Evolutionary conservation across 2,888 invertebrate genomes (phyloP).

Genomic region (Rhagium mordax): DNA sequence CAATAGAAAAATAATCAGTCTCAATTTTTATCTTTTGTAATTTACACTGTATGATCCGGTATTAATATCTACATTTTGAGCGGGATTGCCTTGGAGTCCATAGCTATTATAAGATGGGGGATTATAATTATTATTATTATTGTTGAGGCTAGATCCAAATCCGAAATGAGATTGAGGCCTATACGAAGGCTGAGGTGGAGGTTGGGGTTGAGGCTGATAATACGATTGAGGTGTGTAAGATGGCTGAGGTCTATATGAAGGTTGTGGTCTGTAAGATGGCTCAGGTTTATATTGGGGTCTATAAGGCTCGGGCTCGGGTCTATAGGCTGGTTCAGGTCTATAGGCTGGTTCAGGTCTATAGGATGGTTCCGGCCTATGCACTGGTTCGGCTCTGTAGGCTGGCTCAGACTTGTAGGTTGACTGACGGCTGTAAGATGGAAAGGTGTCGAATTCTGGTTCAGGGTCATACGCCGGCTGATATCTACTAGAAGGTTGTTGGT

Average conservation of each 20-base stretch:
- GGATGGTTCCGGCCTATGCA: constrained; percentile 59
- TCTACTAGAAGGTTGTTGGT: constrained; percentile 41
- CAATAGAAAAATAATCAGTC: constrained; percentile 30
- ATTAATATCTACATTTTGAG: constrained; percentile 81
- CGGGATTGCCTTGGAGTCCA: constrained; percentile 76
- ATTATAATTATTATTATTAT: constrained; percentile 34
- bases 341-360: constrained; percentile 60
- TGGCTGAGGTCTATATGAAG: constrained; percentile 65
- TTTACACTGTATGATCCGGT: constrained; percentile 86
- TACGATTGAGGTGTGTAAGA: constrained; percentile 60
- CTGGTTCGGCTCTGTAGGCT: constrained; percentile 62
- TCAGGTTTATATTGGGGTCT: constrained; percentile 47
- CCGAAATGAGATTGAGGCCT: constrained; percentile 67
- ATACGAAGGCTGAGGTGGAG: constrained; percentile 64
- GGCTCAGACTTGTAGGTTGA: constrained; percentile 56
- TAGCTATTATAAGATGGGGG: constrained; percentile 31
- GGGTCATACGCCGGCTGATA: constrained; percentile 56
- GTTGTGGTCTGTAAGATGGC: constrained; percentile 55
- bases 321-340: constrained; percentile 63
- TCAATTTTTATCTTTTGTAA: constrained; percentile 69
- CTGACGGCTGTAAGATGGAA: constrained; percentile 29
- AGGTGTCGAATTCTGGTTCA: constrained; percentile 40
- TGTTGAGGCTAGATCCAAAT: constrained; percentile 47
- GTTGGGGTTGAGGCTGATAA: constrained; percentile 59
- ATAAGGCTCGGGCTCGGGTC: constrained; percentile 51